These are phyloP conservation scores for Pseudochaenichthys georgianus DNA, from an alignment of 2,797 vertebrate genomes.

Conservation along the genomic window DNA sequence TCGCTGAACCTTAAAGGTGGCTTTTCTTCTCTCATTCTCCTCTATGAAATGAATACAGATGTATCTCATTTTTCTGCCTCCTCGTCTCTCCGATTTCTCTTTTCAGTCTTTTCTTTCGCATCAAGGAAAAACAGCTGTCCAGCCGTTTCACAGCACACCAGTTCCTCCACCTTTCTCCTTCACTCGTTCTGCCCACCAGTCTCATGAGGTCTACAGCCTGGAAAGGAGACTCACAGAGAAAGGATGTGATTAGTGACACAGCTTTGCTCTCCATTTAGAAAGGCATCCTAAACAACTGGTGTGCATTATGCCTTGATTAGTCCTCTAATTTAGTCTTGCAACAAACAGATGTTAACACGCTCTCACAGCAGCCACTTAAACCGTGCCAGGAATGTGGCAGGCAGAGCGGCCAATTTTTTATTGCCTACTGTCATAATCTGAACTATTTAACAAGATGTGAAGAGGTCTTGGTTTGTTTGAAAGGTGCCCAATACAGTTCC, in stretches of 20 bases:
- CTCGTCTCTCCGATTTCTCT: constrained; percentile 20
- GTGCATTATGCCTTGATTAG: constrained; percentile 53
- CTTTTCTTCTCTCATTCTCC: neutral
- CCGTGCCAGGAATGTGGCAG: constrained; percentile 5
- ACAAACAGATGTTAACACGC: constrained; percentile 49
- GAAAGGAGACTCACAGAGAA: constrained; percentile 6
- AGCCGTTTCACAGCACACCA: constrained; percentile 36
- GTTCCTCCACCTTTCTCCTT: constrained; percentile 5
- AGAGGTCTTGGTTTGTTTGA: neutral
- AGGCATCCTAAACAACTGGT: constrained; percentile 48
- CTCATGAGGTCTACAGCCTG: constrained; percentile 31
- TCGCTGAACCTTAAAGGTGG: neutral
- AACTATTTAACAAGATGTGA: constrained; percentile 18
- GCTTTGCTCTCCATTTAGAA: constrained; percentile 47
- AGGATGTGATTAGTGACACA: constrained; percentile 53
- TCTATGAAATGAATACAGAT: constrained; percentile 8
- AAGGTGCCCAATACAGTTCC: too few species aligned
- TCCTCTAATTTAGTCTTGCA: constrained; percentile 39
- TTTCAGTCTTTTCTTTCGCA: constrained; percentile 17
- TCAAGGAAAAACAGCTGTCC: constrained; percentile 60
- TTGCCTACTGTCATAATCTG: constrained; percentile 10
- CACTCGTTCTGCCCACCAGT: neutral
- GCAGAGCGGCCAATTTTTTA: neutral
- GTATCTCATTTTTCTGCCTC: neutral
- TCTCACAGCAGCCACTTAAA: constrained; percentile 14